These are phyloP conservation scores for Argyresthia albistria DNA, from an alignment of 2,888 invertebrate species.

Conservation along the genomic window DNA sequence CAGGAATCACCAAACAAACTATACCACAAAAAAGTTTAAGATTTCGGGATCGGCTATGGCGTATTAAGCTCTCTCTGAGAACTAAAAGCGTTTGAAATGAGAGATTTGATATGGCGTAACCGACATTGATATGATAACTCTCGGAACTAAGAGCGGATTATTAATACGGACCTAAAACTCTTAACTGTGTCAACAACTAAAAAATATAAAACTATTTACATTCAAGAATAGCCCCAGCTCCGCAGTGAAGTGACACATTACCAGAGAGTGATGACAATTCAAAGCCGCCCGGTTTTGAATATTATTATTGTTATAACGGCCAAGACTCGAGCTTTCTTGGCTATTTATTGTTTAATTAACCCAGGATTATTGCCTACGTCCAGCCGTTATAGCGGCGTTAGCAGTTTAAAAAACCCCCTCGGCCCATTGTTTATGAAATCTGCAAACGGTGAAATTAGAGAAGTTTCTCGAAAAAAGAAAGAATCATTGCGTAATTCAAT, in stretches of 20 bases:
- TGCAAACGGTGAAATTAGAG: slow-evolving; percentile 35
- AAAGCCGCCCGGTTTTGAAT: slow-evolving; percentile 59
- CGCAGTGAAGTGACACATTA: slow-evolving; percentile 61
- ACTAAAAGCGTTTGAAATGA: no score
- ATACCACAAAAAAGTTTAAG: no score
- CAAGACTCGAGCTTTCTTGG: slow-evolving; percentile 16
- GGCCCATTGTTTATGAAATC: slow-evolving; percentile 48
- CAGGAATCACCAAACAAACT: no score
- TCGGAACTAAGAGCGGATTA: no score
- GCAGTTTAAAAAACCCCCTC: slow-evolving; percentile 19
- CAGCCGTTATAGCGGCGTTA: slow-evolving; percentile 36
- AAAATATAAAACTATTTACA: no score
- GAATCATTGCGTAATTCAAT: slow-evolving; percentile 1
- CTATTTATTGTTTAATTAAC: slow-evolving; percentile 71
- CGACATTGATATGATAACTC: no score
- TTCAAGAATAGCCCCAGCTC: slow-evolving; percentile 30
- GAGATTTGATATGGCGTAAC: no score
- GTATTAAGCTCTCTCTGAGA: no score
- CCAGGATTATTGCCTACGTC: slow-evolving; percentile 28
- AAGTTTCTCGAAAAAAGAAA: slow-evolving; percentile 21
- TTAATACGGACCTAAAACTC: no score
- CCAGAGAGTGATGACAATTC: slow-evolving; percentile 67
- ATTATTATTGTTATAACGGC: slow-evolving; percentile 52
- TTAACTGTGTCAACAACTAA: no score
- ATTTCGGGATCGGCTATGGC: no score